Base-by-base conservation (phyloP, 2,888 invertebrate genomes). In the Epinotia nisella region DNA sequence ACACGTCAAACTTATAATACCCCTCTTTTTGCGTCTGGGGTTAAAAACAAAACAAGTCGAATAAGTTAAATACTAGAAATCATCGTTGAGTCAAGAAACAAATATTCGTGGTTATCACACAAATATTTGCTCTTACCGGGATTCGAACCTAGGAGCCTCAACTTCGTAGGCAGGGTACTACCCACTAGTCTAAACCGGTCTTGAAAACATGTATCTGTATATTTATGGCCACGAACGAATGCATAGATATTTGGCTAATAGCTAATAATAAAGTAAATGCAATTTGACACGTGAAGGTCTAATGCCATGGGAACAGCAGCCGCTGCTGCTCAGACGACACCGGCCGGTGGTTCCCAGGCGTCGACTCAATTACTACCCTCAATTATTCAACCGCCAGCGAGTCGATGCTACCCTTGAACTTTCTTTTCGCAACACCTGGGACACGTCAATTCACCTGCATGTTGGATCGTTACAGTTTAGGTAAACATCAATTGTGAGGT, bases 341-440 rank as follows among this genome's bases (percentile, higher is more conserved):
- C 53, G 56, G 59, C 61, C 67, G 56, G 35, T 13, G 68, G 71
- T 77, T 89, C 88, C 83, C 91, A 89, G 88, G 88, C 78, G 78
- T 70, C 74, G 77, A 76, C 80, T 81, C 85, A 87, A 89, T 89
- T 89, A 88, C 77, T 66, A 71, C 74, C 71, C 78, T 90, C 74
- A 87, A 90, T 87, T 86, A 90, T 91, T 87, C 82, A 91, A 49
- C 51, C 62, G 77, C 76, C 75, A 79, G 81, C 75, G 78, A 82
- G 83, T 79, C 78, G 79, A 67, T 73, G 68, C 24, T 75, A n/a
- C 62, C 88, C 88, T 87, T 90, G 88, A 90, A 88, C 85, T 87
- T 86, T 82, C 76, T 82, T 85, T 84, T 87, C 65, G 87, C 86
- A 76, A 81, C 81, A 73, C 74, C 39, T 51, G 29, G 21, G 67